Conservation (phyloP, 2,113 vertebrate genomes). For the Cynopterus brachyotis region DNA sequence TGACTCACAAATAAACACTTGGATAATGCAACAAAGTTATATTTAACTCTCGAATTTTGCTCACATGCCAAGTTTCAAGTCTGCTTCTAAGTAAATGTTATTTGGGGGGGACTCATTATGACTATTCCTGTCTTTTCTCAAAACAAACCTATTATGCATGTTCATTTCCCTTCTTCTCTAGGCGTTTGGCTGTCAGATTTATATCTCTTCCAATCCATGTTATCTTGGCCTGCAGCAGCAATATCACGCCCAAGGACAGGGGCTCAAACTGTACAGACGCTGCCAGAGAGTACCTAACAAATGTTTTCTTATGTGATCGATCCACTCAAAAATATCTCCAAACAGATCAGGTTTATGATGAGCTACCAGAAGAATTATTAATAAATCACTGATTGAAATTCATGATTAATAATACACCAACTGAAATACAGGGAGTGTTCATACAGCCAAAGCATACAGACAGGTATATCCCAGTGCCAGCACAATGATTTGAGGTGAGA, state of each 20-base stretch:
- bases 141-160: slow-evolving; percentile 62
- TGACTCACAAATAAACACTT: slow-evolving; percentile 52
- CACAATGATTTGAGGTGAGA: neutral
- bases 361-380: slow-evolving; percentile 33
- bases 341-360: slow-evolving; percentile 41
- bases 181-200: slow-evolving; percentile 66
- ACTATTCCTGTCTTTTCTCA: slow-evolving; percentile 54
- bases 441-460: neutral
- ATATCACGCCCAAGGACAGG: slow-evolving; percentile 58
- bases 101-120: slow-evolving; percentile 42
- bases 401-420: neutral
- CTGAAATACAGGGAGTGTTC: neutral
- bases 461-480: neutral
- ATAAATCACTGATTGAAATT: slow-evolving; percentile 6
- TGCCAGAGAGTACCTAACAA: slow-evolving; percentile 53
- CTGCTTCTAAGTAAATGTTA: slow-evolving; percentile 62
- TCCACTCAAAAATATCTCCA: slow-evolving; percentile 37
- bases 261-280: neutral
- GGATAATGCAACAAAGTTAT: slow-evolving; percentile 54
- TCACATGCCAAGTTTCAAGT: slow-evolving; percentile 57
- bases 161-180: slow-evolving; percentile 64
- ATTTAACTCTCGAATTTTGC: slow-evolving; percentile 61
- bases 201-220: slow-evolving; percentile 54
- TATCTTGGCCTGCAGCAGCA: slow-evolving; percentile 55
- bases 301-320: slow-evolving; percentile 38